Base-by-base conservation (phyloP, 2,888 invertebrate genomes). In the Harpalus rufipes region DNA sequence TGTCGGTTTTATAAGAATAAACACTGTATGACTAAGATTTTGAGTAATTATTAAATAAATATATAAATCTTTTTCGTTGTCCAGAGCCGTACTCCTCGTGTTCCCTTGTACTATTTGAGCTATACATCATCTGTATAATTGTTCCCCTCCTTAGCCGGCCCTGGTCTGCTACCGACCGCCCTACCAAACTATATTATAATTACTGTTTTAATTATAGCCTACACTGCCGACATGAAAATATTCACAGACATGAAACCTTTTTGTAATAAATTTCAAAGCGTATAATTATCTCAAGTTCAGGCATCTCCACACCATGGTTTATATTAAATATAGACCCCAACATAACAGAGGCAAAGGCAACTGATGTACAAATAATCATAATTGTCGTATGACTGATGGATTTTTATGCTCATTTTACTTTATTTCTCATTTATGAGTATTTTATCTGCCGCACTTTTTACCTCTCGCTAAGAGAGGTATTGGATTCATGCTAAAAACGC, bases 131-230 rank as follows among this genome's bases (percentile, higher is more conserved):
- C 72, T 72, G 80, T 72, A 85, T 85, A 85, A 85, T 85, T 79
- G 85, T 85, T 16, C 51, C 84, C 79, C 51, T 14, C 61, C 76
- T 59, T 44, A 10, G 51, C 44, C 79, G 14, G 63, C 63, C 32
- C 63, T 63, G 25, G n/a, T 14, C 44, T 12, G 79, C 78, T 79
- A 63, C 78, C 65, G 59, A n/a, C 85, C 79, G 72, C 85, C 85
- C 80, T 39, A 58, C 65, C 85, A 87, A 86, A 86, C 85, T 86
- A 87, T 88, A 88, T 87, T 87, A 87, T 88, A 88, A 88, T 88
- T 88, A 88, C 86, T 85, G 86, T 88, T 88, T 88, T 88, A 88
- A 88, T 88, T 88, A 88, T 87, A 88, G 86, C 87, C 86, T 85
- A 81, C 86, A 86, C 86, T 86, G 86, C 87, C 87, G 88, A 85